phyloP scores from a whole-genome alignment of 2,888 invertebrate genomes.

The Calameuta pallipes region DNA sequence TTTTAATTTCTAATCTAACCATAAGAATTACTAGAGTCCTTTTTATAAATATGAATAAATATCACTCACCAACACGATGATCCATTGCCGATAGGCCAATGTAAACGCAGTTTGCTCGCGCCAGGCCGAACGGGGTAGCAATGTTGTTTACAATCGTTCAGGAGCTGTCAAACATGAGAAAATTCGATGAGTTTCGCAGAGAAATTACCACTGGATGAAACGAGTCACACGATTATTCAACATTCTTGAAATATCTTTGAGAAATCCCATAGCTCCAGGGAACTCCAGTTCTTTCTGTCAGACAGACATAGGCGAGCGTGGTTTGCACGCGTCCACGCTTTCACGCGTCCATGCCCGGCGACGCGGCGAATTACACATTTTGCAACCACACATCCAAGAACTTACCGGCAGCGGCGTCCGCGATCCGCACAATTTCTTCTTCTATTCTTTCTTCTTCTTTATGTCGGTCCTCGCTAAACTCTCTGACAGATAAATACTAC shows the following conservation, averaged over 20 bases:
- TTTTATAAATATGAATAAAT: slow-evolving; percentile 2
- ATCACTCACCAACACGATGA: slow-evolving; percentile 45
- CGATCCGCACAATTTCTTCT: not conserved
- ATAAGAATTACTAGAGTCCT: not conserved
- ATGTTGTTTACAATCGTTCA: slow-evolving; percentile 40
- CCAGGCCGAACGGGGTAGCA: slow-evolving; percentile 30
- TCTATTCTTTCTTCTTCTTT: no score
- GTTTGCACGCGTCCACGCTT: slow-evolving; percentile 27
- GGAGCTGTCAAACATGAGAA: slow-evolving; percentile 41
- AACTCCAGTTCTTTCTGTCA: not conserved
- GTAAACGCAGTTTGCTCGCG: slow-evolving; percentile 40
- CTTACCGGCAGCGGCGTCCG: slow-evolving; percentile 16
- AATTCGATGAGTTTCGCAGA: not conserved
- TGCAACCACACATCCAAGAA: slow-evolving; percentile 1
- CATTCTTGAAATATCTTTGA: not conserved
- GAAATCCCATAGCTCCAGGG: not conserved
- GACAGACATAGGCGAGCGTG: not conserved
- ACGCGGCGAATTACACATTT: slow-evolving; percentile 14
- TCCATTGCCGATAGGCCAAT: slow-evolving; percentile 43
- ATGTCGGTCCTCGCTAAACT: not conserved
- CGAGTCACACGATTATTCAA: not conserved
- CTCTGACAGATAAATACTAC: slow-evolving; percentile 41
- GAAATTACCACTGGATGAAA: not conserved
- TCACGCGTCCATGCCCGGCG: slow-evolving; percentile 37
- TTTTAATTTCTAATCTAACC: not conserved